Percentiles rank a stretch among this genome's conserved stretches.
Conservation (phyloP, 2,888 invertebrate genomes). For the Odontocerum albicorne region DNA sequence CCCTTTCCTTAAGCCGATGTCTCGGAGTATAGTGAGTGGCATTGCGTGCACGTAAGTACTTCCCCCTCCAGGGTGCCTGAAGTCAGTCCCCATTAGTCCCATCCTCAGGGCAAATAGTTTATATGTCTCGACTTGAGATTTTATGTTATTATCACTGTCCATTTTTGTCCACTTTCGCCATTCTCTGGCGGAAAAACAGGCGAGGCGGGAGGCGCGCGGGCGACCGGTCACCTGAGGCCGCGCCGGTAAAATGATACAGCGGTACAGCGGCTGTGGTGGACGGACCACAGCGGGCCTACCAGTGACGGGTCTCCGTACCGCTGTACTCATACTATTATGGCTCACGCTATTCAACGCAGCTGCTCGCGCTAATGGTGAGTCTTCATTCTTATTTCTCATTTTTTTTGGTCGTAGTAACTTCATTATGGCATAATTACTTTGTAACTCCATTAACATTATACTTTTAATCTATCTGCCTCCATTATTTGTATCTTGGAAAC, state of each 20-base stretch:
- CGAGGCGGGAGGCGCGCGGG: conserved; percentile 27
- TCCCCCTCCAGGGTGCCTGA: neutral
- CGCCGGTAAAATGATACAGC: conserved; percentile 36
- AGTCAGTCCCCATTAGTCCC: neutral
- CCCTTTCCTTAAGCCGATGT: no score
- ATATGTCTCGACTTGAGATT: conserved; percentile 30
- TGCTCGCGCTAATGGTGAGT: conserved; percentile 33
- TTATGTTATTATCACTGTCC: conserved; percentile 35
- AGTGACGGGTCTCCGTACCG: conserved; percentile 33
- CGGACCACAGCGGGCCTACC: conserved; percentile 30
- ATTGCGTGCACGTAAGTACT: conserved; percentile 9
- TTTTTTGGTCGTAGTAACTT: no score
- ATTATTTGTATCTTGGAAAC: no score
- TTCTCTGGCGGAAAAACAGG: conserved; percentile 29
- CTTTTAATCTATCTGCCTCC: no score
- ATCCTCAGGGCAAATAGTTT: conserved; percentile 5
- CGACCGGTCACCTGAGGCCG: conserved; percentile 32
- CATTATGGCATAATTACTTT: no score
- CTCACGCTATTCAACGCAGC: conserved; percentile 30
- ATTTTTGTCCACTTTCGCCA: conserved; percentile 35
- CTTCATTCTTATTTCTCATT: conserved; percentile 14
- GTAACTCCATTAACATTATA: no score
- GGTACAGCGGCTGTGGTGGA: conserved; percentile 36
- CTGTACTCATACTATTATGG: conserved; percentile 35
- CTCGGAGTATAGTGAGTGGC: neutral